A percentile compares a stretch with the other conserved stretches of the same genome.
Evolutionary conservation across 2,797 vertebrate genomes (phyloP).

Genomic region (Yasuhikotakia modesta): DNA sequence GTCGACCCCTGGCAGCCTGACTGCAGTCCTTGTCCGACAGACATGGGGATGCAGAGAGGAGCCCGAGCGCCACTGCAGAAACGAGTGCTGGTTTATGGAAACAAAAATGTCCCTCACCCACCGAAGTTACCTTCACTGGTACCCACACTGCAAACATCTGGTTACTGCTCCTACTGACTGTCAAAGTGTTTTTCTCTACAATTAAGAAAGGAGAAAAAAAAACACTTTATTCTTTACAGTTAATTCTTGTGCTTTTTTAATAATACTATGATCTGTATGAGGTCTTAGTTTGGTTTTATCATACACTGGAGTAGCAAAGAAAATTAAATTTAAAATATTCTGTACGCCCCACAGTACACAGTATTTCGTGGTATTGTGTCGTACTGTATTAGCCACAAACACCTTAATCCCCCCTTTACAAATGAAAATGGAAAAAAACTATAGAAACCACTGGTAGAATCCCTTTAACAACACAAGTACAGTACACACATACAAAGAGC

Average conservation of each 20-base stretch:
- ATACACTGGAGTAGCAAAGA: conserved; percentile 99
- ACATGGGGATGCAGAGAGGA: conserved; percentile 42
- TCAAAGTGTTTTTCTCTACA: conserved; percentile 70
- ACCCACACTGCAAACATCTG: conserved; percentile 54
- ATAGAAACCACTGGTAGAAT: conserved; percentile 98
- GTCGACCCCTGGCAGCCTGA: conserved; percentile 15
- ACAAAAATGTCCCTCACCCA: conserved; percentile 27
- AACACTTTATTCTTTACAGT: conserved; percentile 88
- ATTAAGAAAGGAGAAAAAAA: conserved; percentile 77
- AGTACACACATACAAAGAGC: conserved; percentile 88
- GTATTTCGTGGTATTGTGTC: conserved; percentile 82
- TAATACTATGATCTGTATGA: conserved; percentile 99
- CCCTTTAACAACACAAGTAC: conserved; percentile 99
- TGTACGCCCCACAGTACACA: conserved; percentile 98
- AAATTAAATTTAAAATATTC: conserved; percentile 86
- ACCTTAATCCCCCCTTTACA: conserved; percentile 79
- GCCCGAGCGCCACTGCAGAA: conserved; percentile 38
- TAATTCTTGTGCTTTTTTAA: conserved; percentile 91
- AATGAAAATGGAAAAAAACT: conserved; percentile 71
- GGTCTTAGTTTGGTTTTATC: conserved; percentile 99
- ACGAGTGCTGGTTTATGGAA: conserved; percentile 46
- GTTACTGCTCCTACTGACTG: conserved; percentile 58
- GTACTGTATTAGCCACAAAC: conserved; percentile 53
- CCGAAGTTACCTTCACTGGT: conserved; percentile 30
- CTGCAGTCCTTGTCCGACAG: conserved; percentile 28